Evolutionary conservation across 2,888 invertebrate genomes (phyloP).

Genomic region (Aleiodes alternator): DNA sequence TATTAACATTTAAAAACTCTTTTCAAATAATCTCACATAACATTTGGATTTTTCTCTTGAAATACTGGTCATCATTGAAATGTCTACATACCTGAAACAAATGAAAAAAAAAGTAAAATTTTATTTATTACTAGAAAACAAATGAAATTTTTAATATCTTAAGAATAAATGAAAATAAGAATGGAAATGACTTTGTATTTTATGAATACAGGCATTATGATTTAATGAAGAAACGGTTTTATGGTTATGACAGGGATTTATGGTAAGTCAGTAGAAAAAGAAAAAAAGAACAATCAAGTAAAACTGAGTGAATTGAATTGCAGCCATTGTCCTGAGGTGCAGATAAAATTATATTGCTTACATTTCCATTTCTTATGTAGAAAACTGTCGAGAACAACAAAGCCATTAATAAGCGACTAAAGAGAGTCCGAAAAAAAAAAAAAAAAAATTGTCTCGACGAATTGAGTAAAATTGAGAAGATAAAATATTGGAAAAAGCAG

Average conservation of each 20-base stretch:
- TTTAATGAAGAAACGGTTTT: slow-evolving; percentile 12
- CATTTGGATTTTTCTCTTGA: slow-evolving; percentile 29
- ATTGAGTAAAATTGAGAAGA: not conserved
- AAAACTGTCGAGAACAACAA: slow-evolving; percentile 19
- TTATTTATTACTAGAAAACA: slow-evolving; percentile 12
- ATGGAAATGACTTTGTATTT: slow-evolving; percentile 8
- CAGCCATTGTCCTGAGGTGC: not conserved
- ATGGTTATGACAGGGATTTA: slow-evolving; percentile 18
- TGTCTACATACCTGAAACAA: slow-evolving; percentile 64
- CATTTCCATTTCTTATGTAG: not conserved
- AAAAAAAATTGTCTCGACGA: slow-evolving; percentile 16
- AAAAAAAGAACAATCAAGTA: not conserved
- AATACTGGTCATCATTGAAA: slow-evolving; percentile 1
- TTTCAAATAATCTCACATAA: slow-evolving; percentile 46
- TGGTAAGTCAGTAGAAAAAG: not conserved
- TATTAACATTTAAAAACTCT: slow-evolving; percentile 15
- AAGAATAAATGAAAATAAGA: not conserved
- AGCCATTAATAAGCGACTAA: not conserved
- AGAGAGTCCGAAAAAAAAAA: not conserved
- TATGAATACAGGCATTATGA: not conserved
- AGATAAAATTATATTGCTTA: not conserved
- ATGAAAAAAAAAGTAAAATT: slow-evolving; percentile 56
- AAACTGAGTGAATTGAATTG: slow-evolving; percentile 17
- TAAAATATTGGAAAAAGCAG: not conserved
- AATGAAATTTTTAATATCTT: not conserved